Evolutionary conservation across 1,140 invertebrate genomes (phyloP).

Genomic region (Agrypnia vestita): DNA sequence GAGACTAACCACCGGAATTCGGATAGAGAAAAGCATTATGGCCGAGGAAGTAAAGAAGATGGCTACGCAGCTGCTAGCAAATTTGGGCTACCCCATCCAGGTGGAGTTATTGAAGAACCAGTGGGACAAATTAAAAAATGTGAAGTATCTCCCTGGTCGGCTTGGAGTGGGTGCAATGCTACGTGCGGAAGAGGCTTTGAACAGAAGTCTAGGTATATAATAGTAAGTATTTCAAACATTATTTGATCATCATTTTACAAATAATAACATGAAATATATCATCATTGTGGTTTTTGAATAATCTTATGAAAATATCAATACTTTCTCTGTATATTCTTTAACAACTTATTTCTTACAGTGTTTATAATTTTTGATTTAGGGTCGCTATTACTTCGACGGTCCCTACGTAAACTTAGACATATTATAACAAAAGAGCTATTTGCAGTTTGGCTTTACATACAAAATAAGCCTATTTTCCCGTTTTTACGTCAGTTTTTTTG

Average conservation of each 20-base stretch:
- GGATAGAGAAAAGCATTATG: not conserved
- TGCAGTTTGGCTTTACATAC: too few species aligned
- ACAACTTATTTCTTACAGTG: too few species aligned
- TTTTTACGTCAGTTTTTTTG: too few species aligned
- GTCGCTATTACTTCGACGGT: too few species aligned
- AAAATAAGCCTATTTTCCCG: too few species aligned
- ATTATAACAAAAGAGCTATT: too few species aligned
- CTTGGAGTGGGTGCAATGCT: conserved; percentile 79
- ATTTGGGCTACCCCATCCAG: conserved; percentile 9
- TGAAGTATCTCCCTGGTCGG: conserved; percentile 76
- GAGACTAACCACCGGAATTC: not conserved
- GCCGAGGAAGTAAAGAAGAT: conserved; percentile 16
- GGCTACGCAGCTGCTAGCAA: conserved; percentile 7
- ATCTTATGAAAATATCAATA: too few species aligned
- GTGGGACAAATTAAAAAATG: conserved; percentile 67
- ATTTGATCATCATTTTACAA: not conserved
- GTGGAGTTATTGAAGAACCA: conserved; percentile 51
- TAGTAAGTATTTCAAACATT: conserved; percentile 45
- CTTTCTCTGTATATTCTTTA: too few species aligned
- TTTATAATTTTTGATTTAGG: too few species aligned
- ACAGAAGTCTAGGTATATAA: conserved; percentile 72
- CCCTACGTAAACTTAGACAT: too few species aligned
- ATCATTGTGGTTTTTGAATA: too few species aligned
- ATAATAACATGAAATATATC: too few species aligned
- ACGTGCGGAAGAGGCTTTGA: conserved; percentile 78